Percentiles rank a stretch among this genome's conserved stretches.
These are phyloP conservation scores for Oreochromis niloticus DNA, from an alignment of 2,113 vertebrate genomes.

Conservation along the genomic window DNA sequence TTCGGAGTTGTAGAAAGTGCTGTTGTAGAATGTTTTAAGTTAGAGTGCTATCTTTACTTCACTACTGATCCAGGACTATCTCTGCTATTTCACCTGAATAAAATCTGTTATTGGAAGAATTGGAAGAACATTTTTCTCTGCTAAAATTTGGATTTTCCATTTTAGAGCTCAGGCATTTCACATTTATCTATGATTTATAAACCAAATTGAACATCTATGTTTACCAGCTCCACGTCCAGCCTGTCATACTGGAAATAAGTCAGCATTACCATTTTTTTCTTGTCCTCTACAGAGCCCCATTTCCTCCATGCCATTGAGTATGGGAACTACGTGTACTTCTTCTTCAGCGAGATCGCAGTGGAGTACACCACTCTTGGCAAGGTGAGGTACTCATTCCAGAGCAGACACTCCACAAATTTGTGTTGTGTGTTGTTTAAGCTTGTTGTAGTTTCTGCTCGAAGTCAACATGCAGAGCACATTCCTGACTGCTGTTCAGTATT, in stretches of 20 bases:
- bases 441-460: background rate
- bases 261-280: background rate
- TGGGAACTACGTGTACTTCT: conserved; percentile 89
- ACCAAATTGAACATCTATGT: background rate
- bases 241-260: background rate
- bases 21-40: background rate
- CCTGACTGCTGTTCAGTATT: background rate
- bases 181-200: background rate
- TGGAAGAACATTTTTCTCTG: background rate
- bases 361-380: conserved; percentile 88
- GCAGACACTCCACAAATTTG: background rate
- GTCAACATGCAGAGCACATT: background rate
- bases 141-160: background rate
- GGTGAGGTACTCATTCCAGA: conserved; percentile 68
- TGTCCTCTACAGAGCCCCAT: conserved; percentile 80
- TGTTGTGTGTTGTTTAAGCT: background rate
- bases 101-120: background rate
- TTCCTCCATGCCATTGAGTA: conserved; percentile 89
- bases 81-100: background rate
- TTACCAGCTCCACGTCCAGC: background rate
- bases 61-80: background rate
- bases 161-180: background rate
- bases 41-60: background rate
- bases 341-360: conserved; percentile 93
- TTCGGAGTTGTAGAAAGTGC: background rate